Evolutionary conservation across 2,888 invertebrate species (phyloP), one percentile per base, ranked within the genome.

Genomic region (Perithous albicinctus): DNA sequence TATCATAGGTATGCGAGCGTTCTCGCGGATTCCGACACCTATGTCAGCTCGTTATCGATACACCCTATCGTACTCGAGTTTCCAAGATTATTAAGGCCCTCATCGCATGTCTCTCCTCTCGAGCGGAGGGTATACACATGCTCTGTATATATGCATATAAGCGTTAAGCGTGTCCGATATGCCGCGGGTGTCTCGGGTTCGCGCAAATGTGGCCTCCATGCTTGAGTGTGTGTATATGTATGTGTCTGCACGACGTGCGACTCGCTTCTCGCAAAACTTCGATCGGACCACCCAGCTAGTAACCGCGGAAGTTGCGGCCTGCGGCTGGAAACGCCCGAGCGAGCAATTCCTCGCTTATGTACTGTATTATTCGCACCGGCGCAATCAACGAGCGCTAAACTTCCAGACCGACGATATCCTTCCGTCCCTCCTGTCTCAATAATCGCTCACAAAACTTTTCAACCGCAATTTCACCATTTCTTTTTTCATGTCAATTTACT

Each of bases 261-360:
- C 81, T 69, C 77, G 61, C 67, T 61, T 72, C 32, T 54, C 72
- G 77, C 54, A 66, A 70, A 73, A 70, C 69, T 82, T 75, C 74
- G 72, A 46, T 73, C 72, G 76, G 89, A 89, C 89, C 89, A 89
- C 89, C 89, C 89, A 89, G 82, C 86, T 79, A 69, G 84, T 85
- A 79, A 84, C 86, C 85, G 88, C 89, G 89, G 88, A 89, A 89
- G 89, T 89, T 86, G 84, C 84, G 85, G 87, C 84, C 85, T 86
- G 84, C 84, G 82, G 86, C 84, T 87, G 84, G 51, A 66, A 54
- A 41, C 67, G 77, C 76, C 77, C 76, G 61, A 59, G 66, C 41
- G 59, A 69, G 61, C 72, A 41, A 29, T 46, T 67, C 72, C 73
- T 29, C 59, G 69, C 70, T 66, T 63, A 46, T 61, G 70, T 61